phyloP scores from a whole-genome alignment of 35 echinoderm and acorn worm genomes.

The Heliocidaris erythrogramma region DNA sequence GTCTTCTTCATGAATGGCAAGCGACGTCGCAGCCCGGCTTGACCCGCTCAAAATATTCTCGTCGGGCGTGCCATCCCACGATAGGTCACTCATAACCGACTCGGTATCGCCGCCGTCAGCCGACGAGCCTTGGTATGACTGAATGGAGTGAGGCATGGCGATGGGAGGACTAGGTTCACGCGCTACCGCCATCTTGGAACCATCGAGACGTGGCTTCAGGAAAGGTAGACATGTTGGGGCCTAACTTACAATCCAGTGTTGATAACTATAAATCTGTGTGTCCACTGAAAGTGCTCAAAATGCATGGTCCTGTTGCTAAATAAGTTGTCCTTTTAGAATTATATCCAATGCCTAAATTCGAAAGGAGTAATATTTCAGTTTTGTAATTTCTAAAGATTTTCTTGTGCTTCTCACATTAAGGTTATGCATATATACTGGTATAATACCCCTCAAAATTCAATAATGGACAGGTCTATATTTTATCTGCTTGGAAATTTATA shows the following conservation, averaged over 20 bases:
- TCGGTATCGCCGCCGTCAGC: slow-evolving; percentile 33
- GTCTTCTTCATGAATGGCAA: slow-evolving; percentile 24
- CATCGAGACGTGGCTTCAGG: not conserved
- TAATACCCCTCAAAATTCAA: too few relatives aligned
- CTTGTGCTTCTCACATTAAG: not conserved
- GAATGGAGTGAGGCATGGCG: slow-evolving; percentile 39
- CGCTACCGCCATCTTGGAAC: slow-evolving; percentile 35
- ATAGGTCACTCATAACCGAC: slow-evolving; percentile 48
- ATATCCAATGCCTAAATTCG: not conserved
- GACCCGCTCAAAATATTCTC: slow-evolving; percentile 44
- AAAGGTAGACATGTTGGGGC: not conserved
- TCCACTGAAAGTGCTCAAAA: not conserved
- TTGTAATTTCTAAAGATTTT: not conserved
- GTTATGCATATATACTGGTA: too few relatives aligned
- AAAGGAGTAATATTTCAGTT: not conserved
- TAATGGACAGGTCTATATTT: not conserved
- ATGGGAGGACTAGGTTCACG: slow-evolving; percentile 43
- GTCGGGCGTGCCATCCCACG: slow-evolving; percentile 37
- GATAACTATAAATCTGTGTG: not conserved
- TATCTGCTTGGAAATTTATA: too few relatives aligned
- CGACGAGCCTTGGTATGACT: slow-evolving; percentile 48
- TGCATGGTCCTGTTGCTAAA: not conserved
- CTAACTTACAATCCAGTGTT: not conserved
- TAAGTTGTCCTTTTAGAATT: not conserved
- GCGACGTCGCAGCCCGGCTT: slow-evolving; percentile 17